Percentiles rank a stretch among this genome's conserved stretches.
Conservation (phyloP, 2,888 invertebrate species). For the Lithosia quadra region DNA sequence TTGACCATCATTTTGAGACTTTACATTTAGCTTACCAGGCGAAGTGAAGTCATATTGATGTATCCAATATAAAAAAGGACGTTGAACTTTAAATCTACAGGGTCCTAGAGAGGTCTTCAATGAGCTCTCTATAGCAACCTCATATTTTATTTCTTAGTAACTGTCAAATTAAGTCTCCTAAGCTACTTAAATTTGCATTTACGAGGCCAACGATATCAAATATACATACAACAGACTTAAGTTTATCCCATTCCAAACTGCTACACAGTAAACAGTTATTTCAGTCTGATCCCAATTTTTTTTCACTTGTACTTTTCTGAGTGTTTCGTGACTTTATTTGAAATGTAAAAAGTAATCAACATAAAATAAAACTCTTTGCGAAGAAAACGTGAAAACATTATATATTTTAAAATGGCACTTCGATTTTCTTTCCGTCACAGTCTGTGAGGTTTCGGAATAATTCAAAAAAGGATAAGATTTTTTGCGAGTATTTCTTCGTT, state of each 20-base stretch:
- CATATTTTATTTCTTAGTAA: neutral
- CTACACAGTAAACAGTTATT: constrained; percentile 14
- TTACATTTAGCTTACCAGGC: too few relatives aligned
- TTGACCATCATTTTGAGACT: too few relatives aligned
- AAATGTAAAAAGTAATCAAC: constrained; percentile 55
- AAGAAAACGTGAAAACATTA: constrained; percentile 48
- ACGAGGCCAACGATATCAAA: constrained; percentile 14
- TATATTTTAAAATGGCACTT: constrained; percentile 44
- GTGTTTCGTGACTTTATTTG: constrained; percentile 45
- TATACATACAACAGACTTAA: constrained; percentile 8
- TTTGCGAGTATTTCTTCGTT: neutral
- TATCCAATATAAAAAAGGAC: too few relatives aligned
- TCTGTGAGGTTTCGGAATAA: constrained; percentile 24
- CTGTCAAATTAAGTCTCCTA: constrained; percentile 8
- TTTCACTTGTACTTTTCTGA: constrained; percentile 34
- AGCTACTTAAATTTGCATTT: constrained; percentile 34
- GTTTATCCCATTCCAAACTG: constrained; percentile 13
- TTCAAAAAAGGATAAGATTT: constrained; percentile 31
- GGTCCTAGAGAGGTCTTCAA: neutral
- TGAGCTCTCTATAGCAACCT: neutral
- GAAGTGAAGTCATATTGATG: too few relatives aligned
- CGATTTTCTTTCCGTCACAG: constrained; percentile 48
- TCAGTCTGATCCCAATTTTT: constrained; percentile 15
- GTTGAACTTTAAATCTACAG: too few relatives aligned
- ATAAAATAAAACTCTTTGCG: constrained; percentile 46